These are phyloP conservation scores for Datnioides undecimradiatus DNA, from an alignment of 2,113 vertebrate species.

Conservation along the genomic window DNA sequence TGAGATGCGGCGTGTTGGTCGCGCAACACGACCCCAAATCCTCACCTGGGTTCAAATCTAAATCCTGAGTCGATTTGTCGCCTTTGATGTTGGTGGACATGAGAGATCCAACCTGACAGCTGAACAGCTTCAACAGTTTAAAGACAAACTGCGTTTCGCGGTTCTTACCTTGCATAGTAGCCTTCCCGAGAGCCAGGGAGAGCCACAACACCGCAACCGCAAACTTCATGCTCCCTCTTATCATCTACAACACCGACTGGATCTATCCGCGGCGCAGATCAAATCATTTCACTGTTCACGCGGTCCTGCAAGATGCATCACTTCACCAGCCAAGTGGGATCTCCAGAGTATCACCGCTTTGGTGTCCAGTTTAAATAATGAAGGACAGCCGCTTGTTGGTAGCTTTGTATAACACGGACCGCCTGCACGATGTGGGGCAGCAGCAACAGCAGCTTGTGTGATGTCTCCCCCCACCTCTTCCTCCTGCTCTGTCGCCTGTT, in stretches of 20 bases:
- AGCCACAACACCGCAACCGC: slow-evolving; percentile 67
- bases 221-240: slow-evolving; percentile 78
- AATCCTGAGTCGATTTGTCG: neutral
- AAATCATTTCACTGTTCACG: slow-evolving; percentile 22
- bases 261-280: slow-evolving; percentile 30
- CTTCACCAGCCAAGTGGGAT: slow-evolving; percentile 25
- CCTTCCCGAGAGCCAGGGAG: slow-evolving; percentile 58
- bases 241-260: neutral
- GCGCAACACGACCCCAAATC: neutral
- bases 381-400: slow-evolving; percentile 21
- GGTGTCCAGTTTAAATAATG: slow-evolving; percentile 31
- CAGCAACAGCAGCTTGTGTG: slow-evolving; percentile 19
- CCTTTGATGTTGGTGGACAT: neutral
- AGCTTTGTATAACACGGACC: slow-evolving; percentile 14
- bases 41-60: no score
- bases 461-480: neutral
- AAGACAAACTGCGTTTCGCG: neutral
- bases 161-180: slow-evolving; percentile 76
- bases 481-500: slow-evolving; percentile 24
- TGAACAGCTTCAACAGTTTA: slow-evolving; percentile 30
- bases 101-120: neutral
- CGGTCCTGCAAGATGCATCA: slow-evolving; percentile 22
- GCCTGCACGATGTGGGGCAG: slow-evolving; percentile 20
- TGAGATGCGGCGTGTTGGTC: neutral
- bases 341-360: slow-evolving; percentile 9